These are phyloP conservation scores for Aramus guarauna DNA, from an alignment of 2,113 vertebrate species.

Conservation along the genomic window DNA sequence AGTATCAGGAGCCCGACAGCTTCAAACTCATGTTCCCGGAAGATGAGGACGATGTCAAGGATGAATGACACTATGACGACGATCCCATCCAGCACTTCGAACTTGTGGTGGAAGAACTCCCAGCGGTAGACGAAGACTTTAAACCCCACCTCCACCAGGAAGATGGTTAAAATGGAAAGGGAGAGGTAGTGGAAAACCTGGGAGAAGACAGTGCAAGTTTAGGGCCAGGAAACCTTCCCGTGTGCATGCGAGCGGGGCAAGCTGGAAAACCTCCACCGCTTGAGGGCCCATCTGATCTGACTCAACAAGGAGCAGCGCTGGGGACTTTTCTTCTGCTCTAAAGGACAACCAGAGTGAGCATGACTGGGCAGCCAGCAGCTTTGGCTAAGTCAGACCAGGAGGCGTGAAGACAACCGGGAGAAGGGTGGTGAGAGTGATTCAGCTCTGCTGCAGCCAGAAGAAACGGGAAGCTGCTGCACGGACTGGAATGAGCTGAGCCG, in stretches of 20 bases:
- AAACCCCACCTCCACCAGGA: slow-evolving; percentile 86
- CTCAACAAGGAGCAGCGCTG: not conserved
- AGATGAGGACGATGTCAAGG: slow-evolving; percentile 84
- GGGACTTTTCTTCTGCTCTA: not conserved
- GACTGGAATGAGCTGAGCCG: fast-evolving
- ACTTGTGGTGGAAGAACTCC: slow-evolving; percentile 95
- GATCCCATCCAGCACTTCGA: slow-evolving; percentile 89
- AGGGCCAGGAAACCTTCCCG: not conserved
- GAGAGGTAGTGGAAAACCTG: slow-evolving; percentile 94
- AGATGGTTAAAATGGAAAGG: slow-evolving; percentile 86
- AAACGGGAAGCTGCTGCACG: not conserved
- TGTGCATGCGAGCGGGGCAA: fast-evolving
- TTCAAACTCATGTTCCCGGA: slow-evolving; percentile 84
- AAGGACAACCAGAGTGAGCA: not conserved
- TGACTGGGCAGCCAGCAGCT: not conserved
- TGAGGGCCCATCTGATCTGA: fast-evolving
- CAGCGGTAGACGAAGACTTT: slow-evolving; percentile 85
- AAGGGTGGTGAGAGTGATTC: not conserved
- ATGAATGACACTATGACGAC: slow-evolving; percentile 90
- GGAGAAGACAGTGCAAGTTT: not conserved
- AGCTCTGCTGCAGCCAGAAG: not conserved
- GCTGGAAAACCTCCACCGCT: not conserved
- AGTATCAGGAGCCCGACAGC: slow-evolving; percentile 89
- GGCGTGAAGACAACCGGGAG: not conserved
- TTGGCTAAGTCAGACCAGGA: not conserved